Base-by-base conservation (phyloP, 2,113 vertebrate species). In the Ciconia boyciana region DNA sequence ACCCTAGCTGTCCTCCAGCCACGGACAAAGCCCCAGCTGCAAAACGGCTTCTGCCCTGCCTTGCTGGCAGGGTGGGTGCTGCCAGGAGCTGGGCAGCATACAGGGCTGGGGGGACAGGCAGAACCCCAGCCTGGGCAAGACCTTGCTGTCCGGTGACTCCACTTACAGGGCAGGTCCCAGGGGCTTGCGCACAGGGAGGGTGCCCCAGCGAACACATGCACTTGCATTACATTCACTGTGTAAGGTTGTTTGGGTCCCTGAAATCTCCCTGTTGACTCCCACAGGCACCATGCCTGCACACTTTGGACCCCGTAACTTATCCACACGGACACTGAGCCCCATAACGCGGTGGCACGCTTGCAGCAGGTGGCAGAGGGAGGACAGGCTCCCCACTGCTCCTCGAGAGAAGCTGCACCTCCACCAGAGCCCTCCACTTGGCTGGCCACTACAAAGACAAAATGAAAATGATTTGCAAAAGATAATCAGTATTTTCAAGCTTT, bases 201-300 rank as follows among this genome's bases (percentile, higher is more conserved):
- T 48, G 48, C 17, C 34, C 54, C 22, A 28, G 39, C 25, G 36
- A 62, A 31, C 44, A 32, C 26, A 8, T 0, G 0, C 13, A 2
- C 39, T 24, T 28, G 13, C 20, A 3, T n/a, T 31, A 8, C 26
- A 11, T 58, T 54, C 29, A 16, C 28, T 1, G 0, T 19, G 6
- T 25, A 16, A 64, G 13, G 48, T 13, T 15, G 26, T 51, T 15
- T 65, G 54, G 5, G 16, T 39, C 41, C 55, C 60, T 4, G 0
- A 28, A 82, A 48, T 19, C 39, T 84, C 16, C 24, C 31, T 52
- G 13, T 32, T 46, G 44, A 12, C 39, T 54, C 68, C 25, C 28
- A 87, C 13, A 44, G 52, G 25, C 13, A 62, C 7, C 7, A 1
- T 3, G 4, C 18, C 4, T 1, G 21, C 34, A 49, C 7, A 5